phyloP scores from a whole-genome alignment of 2,113 vertebrate genomes.

The Capreolus pygargus region DNA sequence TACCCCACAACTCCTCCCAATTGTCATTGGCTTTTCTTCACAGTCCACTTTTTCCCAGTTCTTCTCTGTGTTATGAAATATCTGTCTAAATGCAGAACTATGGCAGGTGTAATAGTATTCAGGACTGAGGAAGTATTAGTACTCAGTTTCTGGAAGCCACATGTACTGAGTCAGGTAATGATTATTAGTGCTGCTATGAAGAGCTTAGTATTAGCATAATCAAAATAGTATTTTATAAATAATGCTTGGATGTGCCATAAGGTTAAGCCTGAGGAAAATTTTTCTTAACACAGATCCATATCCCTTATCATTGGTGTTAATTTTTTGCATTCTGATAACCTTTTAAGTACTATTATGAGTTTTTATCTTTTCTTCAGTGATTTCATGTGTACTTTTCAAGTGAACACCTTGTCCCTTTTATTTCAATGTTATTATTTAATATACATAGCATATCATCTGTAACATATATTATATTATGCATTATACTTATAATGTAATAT shows the following conservation, averaged over 20 bases:
- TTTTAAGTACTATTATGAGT: background rate
- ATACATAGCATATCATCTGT: background rate
- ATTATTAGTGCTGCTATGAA: background rate
- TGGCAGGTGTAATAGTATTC: background rate
- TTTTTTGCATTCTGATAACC: background rate
- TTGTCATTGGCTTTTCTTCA: background rate
- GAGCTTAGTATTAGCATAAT: background rate
- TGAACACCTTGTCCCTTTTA: background rate
- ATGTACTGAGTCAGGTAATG: background rate
- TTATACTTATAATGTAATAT: background rate
- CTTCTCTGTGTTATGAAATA: background rate
- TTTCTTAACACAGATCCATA: background rate
- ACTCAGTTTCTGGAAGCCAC: background rate
- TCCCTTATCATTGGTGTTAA: background rate
- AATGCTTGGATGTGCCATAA: background rate
- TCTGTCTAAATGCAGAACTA: background rate
- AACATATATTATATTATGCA: background rate
- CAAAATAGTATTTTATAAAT: background rate
- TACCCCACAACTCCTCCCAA: accelerated
- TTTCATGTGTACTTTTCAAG: background rate
- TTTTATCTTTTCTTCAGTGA: background rate
- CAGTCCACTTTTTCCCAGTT: background rate
- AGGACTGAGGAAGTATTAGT: background rate
- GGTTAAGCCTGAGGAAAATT: background rate
- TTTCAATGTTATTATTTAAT: background rate